Percentiles rank a stretch among this genome's conserved stretches.
Evolutionary conservation across 2,888 invertebrate species (phyloP).

Genomic region (Drosophila austrosaltans): DNA sequence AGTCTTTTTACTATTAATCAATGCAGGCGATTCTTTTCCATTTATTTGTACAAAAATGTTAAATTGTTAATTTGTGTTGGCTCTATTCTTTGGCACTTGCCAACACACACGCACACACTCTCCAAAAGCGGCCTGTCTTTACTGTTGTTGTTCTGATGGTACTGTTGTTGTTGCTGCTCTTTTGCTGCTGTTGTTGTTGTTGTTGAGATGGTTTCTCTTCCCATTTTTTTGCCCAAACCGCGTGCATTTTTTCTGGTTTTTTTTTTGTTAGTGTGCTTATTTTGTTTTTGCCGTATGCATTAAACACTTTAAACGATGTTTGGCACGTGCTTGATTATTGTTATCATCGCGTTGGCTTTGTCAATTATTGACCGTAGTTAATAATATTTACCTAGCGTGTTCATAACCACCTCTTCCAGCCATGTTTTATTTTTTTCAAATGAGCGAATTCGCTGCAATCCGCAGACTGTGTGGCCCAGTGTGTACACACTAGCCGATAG

Average conservation of each 20-base stretch:
- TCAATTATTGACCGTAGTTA: slow-evolving; percentile 64
- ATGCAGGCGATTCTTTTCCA: slow-evolving; percentile 13
- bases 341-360: slow-evolving; percentile 38
- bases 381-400: slow-evolving; percentile 89
- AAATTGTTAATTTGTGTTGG: slow-evolving; percentile 2
- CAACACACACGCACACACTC: not conserved
- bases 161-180: slow-evolving; percentile 16
- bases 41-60: slow-evolving; percentile 14
- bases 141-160: slow-evolving; percentile 7
- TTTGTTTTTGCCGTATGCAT: slow-evolving; percentile 34
- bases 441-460: slow-evolving; percentile 81
- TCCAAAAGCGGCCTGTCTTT: not conserved
- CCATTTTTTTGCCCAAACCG: slow-evolving; percentile 63
- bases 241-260: slow-evolving; percentile 62
- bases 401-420: slow-evolving; percentile 94
- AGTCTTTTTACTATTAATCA: slow-evolving; percentile 11
- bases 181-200: slow-evolving; percentile 24
- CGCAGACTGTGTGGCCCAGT: slow-evolving; percentile 47
- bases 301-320: slow-evolving; percentile 26
- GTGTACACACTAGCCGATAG: slow-evolving; percentile 55
- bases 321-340: slow-evolving; percentile 31
- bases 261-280: slow-evolving; percentile 43
- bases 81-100: slow-evolving; percentile 3
- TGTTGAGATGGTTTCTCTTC: slow-evolving; percentile 43
- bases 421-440: slow-evolving; percentile 88